These are phyloP conservation scores for Enchytraeus crypticus DNA, from an alignment of 2,888 invertebrate species.

Conservation along the genomic window DNA sequence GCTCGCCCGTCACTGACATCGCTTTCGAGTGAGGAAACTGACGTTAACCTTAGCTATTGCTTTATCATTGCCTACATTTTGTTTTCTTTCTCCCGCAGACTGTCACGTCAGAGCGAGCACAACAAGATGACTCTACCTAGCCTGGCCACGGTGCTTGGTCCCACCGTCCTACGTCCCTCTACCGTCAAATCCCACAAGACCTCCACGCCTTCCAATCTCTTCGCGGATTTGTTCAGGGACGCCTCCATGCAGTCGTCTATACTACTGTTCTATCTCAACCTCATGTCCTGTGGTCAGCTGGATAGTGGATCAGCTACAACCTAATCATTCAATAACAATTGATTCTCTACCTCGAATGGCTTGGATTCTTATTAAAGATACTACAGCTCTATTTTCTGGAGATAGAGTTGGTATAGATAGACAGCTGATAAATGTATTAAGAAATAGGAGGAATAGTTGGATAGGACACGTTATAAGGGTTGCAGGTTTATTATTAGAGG, in stretches of 20 bases:
- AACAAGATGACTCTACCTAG: slow-evolving; percentile 8
- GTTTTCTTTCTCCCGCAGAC: not conserved
- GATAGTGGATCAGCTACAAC: too few species aligned
- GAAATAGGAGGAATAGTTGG: too few species aligned
- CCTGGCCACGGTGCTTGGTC: slow-evolving; percentile 80
- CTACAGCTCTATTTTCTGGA: too few species aligned
- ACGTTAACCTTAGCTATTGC: not conserved
- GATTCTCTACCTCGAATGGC: too few species aligned
- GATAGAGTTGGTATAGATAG: too few species aligned
- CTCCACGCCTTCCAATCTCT: not conserved
- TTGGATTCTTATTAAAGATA: too few species aligned
- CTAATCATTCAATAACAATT: too few species aligned
- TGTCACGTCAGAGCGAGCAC: not conserved
- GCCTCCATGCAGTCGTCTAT: not conserved
- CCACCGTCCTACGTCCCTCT: slow-evolving; percentile 60
- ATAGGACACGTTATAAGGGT: too few species aligned
- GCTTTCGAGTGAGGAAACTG: too few species aligned
- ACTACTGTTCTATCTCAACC: slow-evolving; percentile 6
- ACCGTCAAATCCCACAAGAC: not conserved
- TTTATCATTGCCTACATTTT: not conserved
- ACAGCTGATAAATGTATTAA: too few species aligned
- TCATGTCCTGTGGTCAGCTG: not conserved
- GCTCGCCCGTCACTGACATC: too few species aligned
- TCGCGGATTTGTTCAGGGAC: not conserved
- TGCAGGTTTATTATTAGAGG: too few species aligned